These are phyloP conservation scores for Incurvaria masculella DNA, from an alignment of 2,888 invertebrate genomes.

Conservation along the genomic window DNA sequence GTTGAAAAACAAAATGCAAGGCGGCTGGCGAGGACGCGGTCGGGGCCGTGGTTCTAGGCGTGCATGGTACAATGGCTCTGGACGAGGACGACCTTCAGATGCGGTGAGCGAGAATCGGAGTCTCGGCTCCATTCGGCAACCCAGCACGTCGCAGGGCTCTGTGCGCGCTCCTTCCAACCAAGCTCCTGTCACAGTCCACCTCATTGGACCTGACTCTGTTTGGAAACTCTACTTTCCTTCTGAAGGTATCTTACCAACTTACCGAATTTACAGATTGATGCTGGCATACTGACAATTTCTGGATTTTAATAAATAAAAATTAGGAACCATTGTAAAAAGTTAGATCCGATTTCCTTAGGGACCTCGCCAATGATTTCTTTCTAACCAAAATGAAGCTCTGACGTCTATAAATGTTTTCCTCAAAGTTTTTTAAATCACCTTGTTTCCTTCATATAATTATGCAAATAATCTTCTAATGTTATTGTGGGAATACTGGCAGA, in stretches of 20 bases:
- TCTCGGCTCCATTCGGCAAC: background rate
- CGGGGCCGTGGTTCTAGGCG: background rate
- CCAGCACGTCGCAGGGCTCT: constrained; percentile 19
- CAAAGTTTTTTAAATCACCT: too few species aligned
- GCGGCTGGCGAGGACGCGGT: background rate
- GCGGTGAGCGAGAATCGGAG: background rate
- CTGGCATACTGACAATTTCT: too few species aligned
- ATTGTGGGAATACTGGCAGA: too few species aligned
- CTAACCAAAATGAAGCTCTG: too few species aligned
- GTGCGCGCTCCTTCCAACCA: constrained; percentile 42
- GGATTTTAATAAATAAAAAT: constrained; percentile 2
- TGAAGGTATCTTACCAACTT: constrained; percentile 58
- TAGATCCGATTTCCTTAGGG: too few species aligned
- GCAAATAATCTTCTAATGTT: too few species aligned
- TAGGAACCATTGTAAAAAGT: constrained; percentile 24
- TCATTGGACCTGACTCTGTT: constrained; percentile 54
- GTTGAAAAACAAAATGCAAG: too few species aligned
- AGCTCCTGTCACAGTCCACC: constrained; percentile 31
- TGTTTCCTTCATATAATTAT: too few species aligned
- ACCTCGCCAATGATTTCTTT: too few species aligned
- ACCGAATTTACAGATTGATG: too few species aligned
- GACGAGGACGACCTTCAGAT: background rate
- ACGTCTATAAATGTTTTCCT: too few species aligned
- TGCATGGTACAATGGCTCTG: background rate
- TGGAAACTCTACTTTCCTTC: constrained; percentile 79